Conservation (phyloP, 2,113 vertebrate genomes). For the Nannospalax galili region DNA sequence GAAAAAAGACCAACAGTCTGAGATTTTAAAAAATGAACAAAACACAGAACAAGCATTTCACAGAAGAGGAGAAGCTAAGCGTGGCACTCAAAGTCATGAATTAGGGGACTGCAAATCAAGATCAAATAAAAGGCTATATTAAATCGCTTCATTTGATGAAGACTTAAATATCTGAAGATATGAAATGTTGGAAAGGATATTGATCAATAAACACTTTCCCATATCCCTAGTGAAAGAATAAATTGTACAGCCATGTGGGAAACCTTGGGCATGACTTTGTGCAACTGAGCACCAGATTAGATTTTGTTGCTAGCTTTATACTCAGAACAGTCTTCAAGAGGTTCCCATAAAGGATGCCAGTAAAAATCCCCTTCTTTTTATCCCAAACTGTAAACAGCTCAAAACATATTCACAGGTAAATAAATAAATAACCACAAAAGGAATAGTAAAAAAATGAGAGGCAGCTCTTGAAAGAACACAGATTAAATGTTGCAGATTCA, state of each 20-base stretch:
- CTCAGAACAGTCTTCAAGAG: neutral
- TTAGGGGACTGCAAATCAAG: neutral
- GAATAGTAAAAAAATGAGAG: neutral
- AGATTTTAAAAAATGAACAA: neutral
- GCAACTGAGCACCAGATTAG: neutral
- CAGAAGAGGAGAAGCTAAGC: neutral
- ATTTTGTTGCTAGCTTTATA: neutral
- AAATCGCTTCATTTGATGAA: neutral
- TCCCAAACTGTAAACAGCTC: neutral
- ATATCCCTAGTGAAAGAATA: neutral
- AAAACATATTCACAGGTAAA: neutral
- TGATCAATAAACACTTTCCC: neutral
- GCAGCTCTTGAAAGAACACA: neutral
- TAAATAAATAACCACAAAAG: neutral
- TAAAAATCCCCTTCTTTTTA: neutral
- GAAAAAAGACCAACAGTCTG: neutral
- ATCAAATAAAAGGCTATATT: neutral
- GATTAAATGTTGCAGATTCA: neutral
- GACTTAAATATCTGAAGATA: neutral
- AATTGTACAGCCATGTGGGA: neutral
- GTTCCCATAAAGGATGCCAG: too few relatives aligned
- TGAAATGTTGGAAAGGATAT: neutral
- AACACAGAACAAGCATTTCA: constrained; percentile 24
- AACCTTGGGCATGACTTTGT: neutral
- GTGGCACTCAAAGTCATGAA: neutral